phyloP scores from a whole-genome alignment of 2,797 vertebrate species.

The Amblyraja radiata region DNA sequence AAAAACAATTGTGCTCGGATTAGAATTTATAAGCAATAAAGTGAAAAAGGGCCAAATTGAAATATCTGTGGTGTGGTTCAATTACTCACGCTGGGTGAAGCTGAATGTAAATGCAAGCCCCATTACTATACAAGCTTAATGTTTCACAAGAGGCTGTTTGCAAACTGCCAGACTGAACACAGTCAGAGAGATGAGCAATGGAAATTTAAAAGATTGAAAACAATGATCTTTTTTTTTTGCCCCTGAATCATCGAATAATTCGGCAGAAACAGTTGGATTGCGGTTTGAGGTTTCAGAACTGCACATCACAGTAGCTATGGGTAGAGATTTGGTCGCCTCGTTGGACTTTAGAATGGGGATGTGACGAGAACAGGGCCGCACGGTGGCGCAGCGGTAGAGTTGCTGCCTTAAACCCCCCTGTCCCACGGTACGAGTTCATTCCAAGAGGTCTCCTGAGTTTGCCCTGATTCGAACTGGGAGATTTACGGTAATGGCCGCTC shows the following conservation, averaged over 20 bases:
- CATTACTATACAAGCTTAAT: constrained; percentile 25
- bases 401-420: too few species aligned
- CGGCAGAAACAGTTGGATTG: background rate
- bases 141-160: constrained; percentile 17
- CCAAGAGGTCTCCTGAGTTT: too few species aligned
- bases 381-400: background rate
- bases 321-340: background rate
- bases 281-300: background rate
- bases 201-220: background rate
- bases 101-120: background rate
- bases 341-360: background rate
- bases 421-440: too few species aligned
- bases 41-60: constrained; percentile 25
- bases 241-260: background rate
- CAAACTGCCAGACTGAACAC: background rate
- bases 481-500: too few species aligned
- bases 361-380: background rate
- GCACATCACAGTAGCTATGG: too few species aligned
- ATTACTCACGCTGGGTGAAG: background rate
- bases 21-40: constrained; percentile 33
- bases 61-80: constrained; percentile 8
- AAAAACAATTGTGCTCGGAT: constrained; percentile 22
- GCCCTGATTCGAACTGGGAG: too few species aligned
- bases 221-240: too few species aligned
- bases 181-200: background rate